phyloP scores from a whole-genome alignment of 1,140 invertebrate species.

The Venturia canescens region DNA sequence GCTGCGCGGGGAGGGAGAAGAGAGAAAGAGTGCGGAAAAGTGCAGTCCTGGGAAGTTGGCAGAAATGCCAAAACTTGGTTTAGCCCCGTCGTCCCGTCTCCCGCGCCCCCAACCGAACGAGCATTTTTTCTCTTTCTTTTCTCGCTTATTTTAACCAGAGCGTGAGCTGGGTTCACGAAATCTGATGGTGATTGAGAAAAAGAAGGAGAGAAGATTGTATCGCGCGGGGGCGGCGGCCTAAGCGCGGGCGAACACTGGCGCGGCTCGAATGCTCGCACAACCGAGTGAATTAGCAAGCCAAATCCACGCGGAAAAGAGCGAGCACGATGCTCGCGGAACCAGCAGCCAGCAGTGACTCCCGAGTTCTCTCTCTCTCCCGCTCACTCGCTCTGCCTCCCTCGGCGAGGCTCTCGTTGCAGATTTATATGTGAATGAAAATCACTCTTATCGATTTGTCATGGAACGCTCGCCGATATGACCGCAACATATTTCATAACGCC shows the following conservation, averaged over 20 bases:
- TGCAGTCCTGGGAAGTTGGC: constrained; percentile 60
- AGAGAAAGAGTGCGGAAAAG: constrained; percentile 58
- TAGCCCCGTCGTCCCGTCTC: constrained; percentile 26
- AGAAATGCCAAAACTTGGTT: constrained; percentile 60
- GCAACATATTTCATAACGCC: constrained; percentile 39
- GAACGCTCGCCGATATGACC: constrained; percentile 23
- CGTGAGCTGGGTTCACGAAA: background rate
- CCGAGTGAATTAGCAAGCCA: constrained; percentile 57
- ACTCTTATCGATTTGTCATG: constrained; percentile 44
- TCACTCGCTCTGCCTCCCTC: background rate
- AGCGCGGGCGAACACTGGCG: background rate
- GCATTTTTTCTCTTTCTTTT: constrained; percentile 21
- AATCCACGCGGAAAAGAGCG: constrained; percentile 36
- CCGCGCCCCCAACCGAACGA: background rate
- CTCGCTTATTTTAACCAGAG: background rate
- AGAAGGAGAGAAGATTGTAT: background rate
- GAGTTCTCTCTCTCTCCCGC: constrained; percentile 20
- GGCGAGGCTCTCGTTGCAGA: constrained; percentile 1
- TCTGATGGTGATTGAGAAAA: background rate
- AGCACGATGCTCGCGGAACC: constrained; percentile 21
- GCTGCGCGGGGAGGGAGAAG: constrained; percentile 17
- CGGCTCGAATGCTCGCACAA: background rate
- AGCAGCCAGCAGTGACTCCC: constrained; percentile 32
- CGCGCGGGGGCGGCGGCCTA: background rate
- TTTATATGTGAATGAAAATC: constrained; percentile 39